Conservation (phyloP, 2,113 vertebrate species). For the Zosterops hypoxanthus region DNA sequence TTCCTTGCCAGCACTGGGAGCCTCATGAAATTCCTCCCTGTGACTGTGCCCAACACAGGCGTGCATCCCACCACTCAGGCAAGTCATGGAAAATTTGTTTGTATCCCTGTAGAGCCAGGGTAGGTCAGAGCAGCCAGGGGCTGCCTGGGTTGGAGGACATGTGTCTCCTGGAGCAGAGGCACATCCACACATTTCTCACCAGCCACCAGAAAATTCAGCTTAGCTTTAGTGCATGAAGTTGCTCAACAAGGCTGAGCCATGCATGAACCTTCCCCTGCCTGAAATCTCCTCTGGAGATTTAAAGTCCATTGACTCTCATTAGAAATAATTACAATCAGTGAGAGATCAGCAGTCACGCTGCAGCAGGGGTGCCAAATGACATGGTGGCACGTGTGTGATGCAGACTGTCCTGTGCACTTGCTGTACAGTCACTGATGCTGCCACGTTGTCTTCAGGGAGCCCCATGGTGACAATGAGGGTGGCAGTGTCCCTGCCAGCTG, state of each 20-base stretch:
- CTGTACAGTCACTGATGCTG: not conserved
- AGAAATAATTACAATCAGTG: fast-evolving
- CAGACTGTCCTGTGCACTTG: not conserved
- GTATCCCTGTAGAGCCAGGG: too few species aligned
- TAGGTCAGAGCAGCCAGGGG: not conserved
- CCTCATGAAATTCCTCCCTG: not conserved
- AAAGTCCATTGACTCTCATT: not conserved
- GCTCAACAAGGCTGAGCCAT: not conserved
- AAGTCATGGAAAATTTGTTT: not conserved
- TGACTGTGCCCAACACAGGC: not conserved
- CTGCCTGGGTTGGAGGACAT: not conserved
- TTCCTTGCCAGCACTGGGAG: not conserved
- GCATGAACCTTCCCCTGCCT: fast-evolving
- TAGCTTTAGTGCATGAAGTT: not conserved
- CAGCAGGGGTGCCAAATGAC: not conserved
- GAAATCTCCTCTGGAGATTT: not conserved
- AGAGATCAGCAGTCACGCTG: not conserved
- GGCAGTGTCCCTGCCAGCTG: not conserved
- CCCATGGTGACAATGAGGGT: not conserved
- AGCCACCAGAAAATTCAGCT: not conserved
- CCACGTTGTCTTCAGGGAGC: not conserved
- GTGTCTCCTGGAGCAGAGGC: not conserved
- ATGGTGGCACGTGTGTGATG: fast-evolving
- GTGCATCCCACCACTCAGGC: fast-evolving
- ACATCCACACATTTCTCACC: not conserved